Percentiles rank a stretch among this genome's conserved stretches.
Conservation (phyloP, 1,140 invertebrate genomes). For the Lepidurus apus region DNA sequence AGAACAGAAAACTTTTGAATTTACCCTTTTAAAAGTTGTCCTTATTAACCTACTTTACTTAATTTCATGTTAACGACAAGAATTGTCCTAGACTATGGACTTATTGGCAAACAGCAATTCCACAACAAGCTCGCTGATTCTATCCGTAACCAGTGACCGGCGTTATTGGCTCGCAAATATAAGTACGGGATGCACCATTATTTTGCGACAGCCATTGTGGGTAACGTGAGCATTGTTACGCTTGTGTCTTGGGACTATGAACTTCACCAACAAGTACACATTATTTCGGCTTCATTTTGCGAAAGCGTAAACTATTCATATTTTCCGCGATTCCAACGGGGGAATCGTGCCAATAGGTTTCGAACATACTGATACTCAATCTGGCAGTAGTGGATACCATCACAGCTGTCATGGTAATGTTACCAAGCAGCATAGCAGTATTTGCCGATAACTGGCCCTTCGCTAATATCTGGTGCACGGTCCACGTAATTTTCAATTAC, state of each 20-base stretch:
- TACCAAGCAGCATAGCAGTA: constrained; percentile 39
- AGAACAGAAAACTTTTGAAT: no score
- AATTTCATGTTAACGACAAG: no score
- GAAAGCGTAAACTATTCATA: constrained; percentile 14
- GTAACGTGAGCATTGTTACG: constrained; percentile 44
- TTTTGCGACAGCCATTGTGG: constrained; percentile 48
- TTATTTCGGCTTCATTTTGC: not conserved
- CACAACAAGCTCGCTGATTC: not conserved
- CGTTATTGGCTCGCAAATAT: not conserved
- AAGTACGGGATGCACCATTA: not conserved
- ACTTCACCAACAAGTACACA: constrained; percentile 17
- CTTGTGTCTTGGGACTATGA: constrained; percentile 45
- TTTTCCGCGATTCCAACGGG: not conserved
- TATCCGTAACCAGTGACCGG: not conserved
- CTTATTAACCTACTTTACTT: no score
- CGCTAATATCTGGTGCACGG: constrained; percentile 53
- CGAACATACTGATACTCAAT: constrained; percentile 34
- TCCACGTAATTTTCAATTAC: constrained; percentile 54
- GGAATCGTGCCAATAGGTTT: constrained; percentile 25
- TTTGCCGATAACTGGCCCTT: constrained; percentile 39
- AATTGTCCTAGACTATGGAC: no score
- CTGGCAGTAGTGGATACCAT: constrained; percentile 42
- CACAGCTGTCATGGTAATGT: constrained; percentile 43
- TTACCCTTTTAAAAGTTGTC: no score
- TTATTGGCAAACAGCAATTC: not conserved